These are phyloP conservation scores for Monoplex corrugatus DNA, from an alignment of 2,888 invertebrate species.

Conservation along the genomic window DNA sequence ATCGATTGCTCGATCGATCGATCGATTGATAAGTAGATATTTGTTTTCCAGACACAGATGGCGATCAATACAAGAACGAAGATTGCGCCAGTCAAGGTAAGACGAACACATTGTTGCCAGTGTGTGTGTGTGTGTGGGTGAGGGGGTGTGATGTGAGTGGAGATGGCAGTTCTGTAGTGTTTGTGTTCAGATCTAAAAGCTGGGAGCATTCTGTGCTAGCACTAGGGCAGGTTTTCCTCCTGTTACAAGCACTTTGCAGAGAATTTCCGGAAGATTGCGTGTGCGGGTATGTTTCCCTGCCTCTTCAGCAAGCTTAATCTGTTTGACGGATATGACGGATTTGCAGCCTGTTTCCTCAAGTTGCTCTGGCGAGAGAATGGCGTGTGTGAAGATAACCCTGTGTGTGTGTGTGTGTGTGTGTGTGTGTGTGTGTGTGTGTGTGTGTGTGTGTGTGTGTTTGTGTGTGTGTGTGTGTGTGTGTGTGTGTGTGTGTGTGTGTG, in stretches of 20 bases:
- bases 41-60: slow-evolving; percentile 20
- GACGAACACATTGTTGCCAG: not conserved
- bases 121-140: not conserved
- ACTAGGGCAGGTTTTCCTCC: not conserved
- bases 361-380: not conserved
- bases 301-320: not conserved
- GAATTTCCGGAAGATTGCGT: not conserved
- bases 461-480: not conserved
- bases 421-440: not conserved
- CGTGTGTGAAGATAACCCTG: not conserved
- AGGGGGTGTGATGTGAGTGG: not conserved
- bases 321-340: too few species aligned
- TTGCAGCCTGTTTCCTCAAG: not conserved
- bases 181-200: not conserved
- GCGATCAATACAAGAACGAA: slow-evolving; percentile 39
- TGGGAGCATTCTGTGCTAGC: not conserved
- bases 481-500: not conserved
- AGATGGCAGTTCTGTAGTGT: not conserved
- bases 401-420: not conserved
- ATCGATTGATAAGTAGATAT: too few species aligned
- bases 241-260: not conserved
- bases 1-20: too few species aligned
- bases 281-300: not conserved
- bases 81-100: slow-evolving; percentile 29
- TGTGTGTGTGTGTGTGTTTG: not conserved